These are phyloP conservation scores for Neelides folsomi DNA, from an alignment of 2,888 invertebrate species.

Conservation along the genomic window DNA sequence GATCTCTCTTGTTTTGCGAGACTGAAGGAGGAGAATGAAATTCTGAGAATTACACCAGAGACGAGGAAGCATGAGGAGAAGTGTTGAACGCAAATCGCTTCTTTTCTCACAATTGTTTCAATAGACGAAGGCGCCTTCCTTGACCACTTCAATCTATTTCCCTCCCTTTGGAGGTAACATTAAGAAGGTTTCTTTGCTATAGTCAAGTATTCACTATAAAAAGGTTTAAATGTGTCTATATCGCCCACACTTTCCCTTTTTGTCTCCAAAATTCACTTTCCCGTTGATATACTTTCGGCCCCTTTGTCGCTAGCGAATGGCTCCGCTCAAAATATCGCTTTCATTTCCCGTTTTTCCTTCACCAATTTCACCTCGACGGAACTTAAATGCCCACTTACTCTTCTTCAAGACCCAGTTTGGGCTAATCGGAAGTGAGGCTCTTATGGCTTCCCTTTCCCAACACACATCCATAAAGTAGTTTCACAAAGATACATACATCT, in stretches of 20 bases:
- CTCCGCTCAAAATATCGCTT: conserved; percentile 33
- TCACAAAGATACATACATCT: too few species aligned
- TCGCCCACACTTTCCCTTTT: conserved; percentile 5
- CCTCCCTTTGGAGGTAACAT: conserved; percentile 1
- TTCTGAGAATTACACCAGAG: neutral
- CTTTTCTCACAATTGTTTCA: conserved; percentile 21
- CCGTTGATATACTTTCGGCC: conserved; percentile 6
- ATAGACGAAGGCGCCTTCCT: conserved; percentile 29
- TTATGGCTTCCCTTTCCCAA: too few species aligned
- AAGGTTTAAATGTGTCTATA: neutral
- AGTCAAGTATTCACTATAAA: too few species aligned
- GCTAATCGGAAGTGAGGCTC: too few species aligned
- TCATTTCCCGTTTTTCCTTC: conserved; percentile 19
- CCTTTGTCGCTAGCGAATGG: conserved; percentile 19
- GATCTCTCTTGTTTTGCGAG: neutral
- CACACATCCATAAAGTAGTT: too few species aligned
- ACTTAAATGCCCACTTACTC: conserved; percentile 6
- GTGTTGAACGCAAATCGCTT: conserved; percentile 21
- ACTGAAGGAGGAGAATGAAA: neutral
- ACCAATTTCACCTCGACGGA: neutral
- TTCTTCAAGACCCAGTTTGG: too few species aligned
- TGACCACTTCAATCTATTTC: conserved; percentile 32
- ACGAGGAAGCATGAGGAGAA: neutral
- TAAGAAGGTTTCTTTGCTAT: too few species aligned
- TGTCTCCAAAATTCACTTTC: conserved; percentile 6